Evolutionary conservation across 64 coral and sea anemone genomes (phyloP), one percentile per base, ranked within the genome.

Genomic region (Montipora foliosa): DNA sequence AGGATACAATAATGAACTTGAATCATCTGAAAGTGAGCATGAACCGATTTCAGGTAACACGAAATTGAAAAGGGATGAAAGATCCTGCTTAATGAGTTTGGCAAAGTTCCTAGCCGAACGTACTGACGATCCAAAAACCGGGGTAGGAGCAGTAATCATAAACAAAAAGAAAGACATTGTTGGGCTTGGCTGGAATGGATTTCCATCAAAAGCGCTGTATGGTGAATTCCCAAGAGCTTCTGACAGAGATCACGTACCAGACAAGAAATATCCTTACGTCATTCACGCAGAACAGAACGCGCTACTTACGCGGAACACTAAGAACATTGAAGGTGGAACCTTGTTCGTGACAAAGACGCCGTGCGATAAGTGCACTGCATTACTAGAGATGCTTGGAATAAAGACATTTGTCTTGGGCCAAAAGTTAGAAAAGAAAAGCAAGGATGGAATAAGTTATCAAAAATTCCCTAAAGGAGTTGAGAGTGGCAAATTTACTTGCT

Each of bases 51-150:
- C 55, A 89, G 10, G 80, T 70, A 67, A 59, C 13, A 72, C 47
- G 2, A 44, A 64, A 9, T 5, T 9, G 48, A 53, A 82, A 74
- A 79, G 87, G 15, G 46, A 79, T 9, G 44, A 87, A n/a, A 91
- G 91, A 13, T 47, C 5, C 0, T 69, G 67, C 69, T 84, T 94
- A 8, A 90, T 81, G 21, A 67, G 24, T 2, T 47, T 94, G 24
- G 87, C 93, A 49, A 24, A 24, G 22, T 70, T 94, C 48, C 69
- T 94, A 10, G 78, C 93, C 19, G 15, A 83, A 49, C 68, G 70
- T 17, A 89, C 93, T 46, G 93, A 94, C n/a, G 93, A 94, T 25
- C 93, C 93, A 6, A 82, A 75, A 24, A 53, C 1, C 55, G 93
- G 87, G 21, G 88, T 94, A 5, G 93, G 93, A 1, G 51, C 67